Base-by-base conservation (phyloP, 2,797 vertebrate species). In the Phrynocephalus vlangalii region DNA sequence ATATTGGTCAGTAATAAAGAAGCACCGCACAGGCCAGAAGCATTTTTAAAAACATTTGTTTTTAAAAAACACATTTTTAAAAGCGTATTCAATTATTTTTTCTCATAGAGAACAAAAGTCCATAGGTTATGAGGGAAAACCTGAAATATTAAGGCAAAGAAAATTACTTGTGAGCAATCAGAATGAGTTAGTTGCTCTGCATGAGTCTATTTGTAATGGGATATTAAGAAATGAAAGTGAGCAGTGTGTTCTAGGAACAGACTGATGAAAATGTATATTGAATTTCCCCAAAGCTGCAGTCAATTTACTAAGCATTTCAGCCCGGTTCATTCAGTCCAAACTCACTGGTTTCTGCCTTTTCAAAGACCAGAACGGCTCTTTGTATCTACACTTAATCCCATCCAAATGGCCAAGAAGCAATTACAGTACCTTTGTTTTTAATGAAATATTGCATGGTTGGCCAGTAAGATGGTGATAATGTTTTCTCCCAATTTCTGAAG, bases 61-160 rank as follows among this genome's bases (percentile, higher is more conserved):
- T 44, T 44, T 44, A 44, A 5, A 44, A 44, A 44, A 44, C 38
- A 44, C 38, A 44, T 44, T 44, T 44, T 44, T 44, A 44, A 44
- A 44, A 44, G 38, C 38, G 4, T 44, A 44, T 44, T 44, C 38
- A 84, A 79, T 66, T 22, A 44, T 24, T 79, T 66, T 89, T 86
- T 89, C 67, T 83, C 52, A 72, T 33, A 86, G 52, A 70, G 76
- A 86, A 82, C 72, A 86, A 82, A 83, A 38, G 75, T 89, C 50
- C 71, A 56, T 80, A 82, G 50, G 72, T 79, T 86, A 33, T 24
- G 13, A 6, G 44, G 76, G 68, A 30, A 67, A 78, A 73, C 68
- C 52, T 72, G 22, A 83, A 83, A 83, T 86, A 82, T 50, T 71
- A 79, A 72, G 80, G 52, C 22, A 56, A 52, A 86, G 33, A 82